These are phyloP conservation scores for Conomelus anceps DNA, from an alignment of 2,888 invertebrate species.

Conservation along the genomic window DNA sequence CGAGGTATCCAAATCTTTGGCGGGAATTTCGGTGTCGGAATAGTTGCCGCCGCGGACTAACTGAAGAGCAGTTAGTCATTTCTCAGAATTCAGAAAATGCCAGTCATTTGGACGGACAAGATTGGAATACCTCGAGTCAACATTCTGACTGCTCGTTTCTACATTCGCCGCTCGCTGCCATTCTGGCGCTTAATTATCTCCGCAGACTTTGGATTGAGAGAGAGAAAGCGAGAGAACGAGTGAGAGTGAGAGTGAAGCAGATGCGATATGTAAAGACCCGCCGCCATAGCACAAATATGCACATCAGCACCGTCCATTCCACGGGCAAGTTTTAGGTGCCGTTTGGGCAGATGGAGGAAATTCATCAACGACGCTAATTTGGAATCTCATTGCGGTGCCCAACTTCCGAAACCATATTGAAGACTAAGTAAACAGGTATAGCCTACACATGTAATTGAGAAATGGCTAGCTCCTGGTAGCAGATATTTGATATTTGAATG, in stretches of 20 bases:
- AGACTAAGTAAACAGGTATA: not conserved
- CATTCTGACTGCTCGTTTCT: not conserved
- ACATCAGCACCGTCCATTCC: not conserved
- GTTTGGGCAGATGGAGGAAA: not conserved
- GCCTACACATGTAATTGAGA: not conserved
- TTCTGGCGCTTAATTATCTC: not conserved
- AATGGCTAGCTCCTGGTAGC: not conserved
- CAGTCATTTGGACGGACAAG: not conserved
- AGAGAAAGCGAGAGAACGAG: no score
- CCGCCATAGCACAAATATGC: not conserved
- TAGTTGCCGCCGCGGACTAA: not conserved
- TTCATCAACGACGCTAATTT: not conserved
- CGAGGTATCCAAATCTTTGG: not conserved
- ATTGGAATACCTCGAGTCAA: not conserved
- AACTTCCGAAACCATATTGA: no score
- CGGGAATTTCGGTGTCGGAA: not conserved
- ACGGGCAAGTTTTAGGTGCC: not conserved
- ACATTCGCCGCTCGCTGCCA: no score
- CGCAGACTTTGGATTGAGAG: no score
- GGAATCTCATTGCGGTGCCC: no score
- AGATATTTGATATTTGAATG: not conserved
- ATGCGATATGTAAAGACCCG: not conserved
- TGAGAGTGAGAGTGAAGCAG: not conserved
- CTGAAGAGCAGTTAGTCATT: not conserved
- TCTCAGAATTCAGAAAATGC: not conserved